Evolutionary conservation across 2,113 vertebrate genomes (phyloP), one percentile per base, ranked within the genome.

Genomic region (Oryzias javanicus): DNA sequence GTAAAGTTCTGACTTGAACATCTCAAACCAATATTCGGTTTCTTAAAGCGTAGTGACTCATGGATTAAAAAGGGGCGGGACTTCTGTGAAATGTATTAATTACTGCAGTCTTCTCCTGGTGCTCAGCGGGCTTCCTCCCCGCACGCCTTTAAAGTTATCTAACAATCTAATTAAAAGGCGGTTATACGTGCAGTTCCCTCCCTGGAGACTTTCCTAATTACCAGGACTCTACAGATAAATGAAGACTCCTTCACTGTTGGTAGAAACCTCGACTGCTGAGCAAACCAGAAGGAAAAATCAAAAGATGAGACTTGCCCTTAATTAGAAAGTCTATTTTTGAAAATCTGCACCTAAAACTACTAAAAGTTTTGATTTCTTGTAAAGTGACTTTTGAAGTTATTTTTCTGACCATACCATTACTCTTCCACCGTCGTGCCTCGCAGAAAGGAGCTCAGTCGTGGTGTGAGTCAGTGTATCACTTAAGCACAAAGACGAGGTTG

Each of bases 111-210:
- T 59, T 86, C 78, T 78, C 85, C 64, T 3, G 72, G 59, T 19
- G 70, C 67, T 64, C 70, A 55, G 66, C 73, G 65, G 55, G 56
- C 45, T 74, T 48, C 62, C 64, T 78, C 75, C 70, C 73, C 67
- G 6, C 52, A 35, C 7, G 68, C 60, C 71, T 57, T 78, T 57
- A 44, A 74, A 78, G 20, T 86, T 88, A 86, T 56, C 69, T 27
- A 48, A 66, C 72, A 81, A 78, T 79, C 78, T 87, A 88, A 88
- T 89, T 84, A 89, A 86, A 74, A 75, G 55, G 70, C 78, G 40
- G 75, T 4, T 47, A 64, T 64, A 70, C 49, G 35, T 59, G 75
- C 55, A 42, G 0, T 50, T 3, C 24, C n/a, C 58, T 84, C 84
- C 80, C 72, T 18, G 55, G 83, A 82, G 78, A 18, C 47, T 18